Conservation (phyloP, 2,888 invertebrate genomes). For the Crepidodera aurea region DNA sequence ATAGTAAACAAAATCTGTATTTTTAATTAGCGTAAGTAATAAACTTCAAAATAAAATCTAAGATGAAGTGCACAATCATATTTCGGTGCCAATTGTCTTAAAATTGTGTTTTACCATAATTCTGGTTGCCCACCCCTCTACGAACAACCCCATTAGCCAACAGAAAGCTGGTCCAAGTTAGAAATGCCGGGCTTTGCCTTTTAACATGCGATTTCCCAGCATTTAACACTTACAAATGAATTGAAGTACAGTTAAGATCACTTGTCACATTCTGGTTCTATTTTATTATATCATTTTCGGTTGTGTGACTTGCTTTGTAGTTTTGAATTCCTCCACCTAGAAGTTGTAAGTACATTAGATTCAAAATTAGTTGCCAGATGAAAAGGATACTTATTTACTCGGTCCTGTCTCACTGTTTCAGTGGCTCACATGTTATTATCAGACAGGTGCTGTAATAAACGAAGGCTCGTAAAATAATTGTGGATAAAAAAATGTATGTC, state of each 20-base stretch:
- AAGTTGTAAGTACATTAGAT: neutral
- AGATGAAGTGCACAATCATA: too few relatives aligned
- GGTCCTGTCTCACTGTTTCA: constrained; percentile 30
- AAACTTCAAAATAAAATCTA: too few relatives aligned
- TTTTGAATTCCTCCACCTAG: constrained; percentile 16
- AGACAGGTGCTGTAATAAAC: constrained; percentile 4
- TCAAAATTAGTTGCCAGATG: constrained; percentile 31
- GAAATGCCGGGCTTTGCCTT: too few relatives aligned
- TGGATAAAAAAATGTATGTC: neutral
- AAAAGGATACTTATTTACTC: constrained; percentile 19
- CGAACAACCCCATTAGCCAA: too few relatives aligned
- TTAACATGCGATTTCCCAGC: neutral
- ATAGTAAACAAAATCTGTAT: too few relatives aligned
- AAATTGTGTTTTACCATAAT: too few relatives aligned
- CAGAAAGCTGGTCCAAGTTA: too few relatives aligned
- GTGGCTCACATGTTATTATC: constrained; percentile 22
- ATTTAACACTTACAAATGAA: constrained; percentile 21
- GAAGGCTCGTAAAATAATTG: neutral
- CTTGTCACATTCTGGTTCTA: constrained; percentile 11
- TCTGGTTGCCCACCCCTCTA: neutral
- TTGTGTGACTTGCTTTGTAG: constrained; percentile 10
- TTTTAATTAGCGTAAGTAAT: too few relatives aligned
- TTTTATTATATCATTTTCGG: constrained; percentile 13
- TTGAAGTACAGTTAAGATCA: constrained; percentile 20
- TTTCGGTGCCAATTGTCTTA: too few relatives aligned